Base-by-base conservation (phyloP, 35 echinoderm and acorn worm genomes). In the Chiridota heheva region DNA sequence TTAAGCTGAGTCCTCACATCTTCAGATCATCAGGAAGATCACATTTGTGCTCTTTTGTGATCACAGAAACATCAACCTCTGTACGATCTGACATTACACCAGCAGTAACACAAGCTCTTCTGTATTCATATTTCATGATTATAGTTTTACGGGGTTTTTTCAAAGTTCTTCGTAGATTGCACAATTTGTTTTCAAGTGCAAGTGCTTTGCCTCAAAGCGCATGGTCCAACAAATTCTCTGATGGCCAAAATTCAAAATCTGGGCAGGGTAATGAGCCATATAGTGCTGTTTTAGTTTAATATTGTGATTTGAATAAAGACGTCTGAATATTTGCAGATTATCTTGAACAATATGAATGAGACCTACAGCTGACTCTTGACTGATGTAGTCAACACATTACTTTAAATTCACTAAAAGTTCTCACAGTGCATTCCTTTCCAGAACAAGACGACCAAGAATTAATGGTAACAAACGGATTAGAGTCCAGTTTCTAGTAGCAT, bases 401-500 rank as follows among this genome's bases (percentile, higher is more conserved):
- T 81, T 81, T 13, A 81, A 27, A 81, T 51, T 81, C 0, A 81
- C 22, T 2, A 81, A 36, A 2, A 66, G 20, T 16, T 20, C 7
- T 41, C 77, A 81, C 16, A 31, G 20, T 2, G 26, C 0, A 44
- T 81, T 65, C 8, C 5, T 34, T 44, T 67, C 40, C 10, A 42
- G 77, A 25, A 65, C 46, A 17, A 24, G 6, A 37, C 28, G 6
- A 40, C 76, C 76, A 80, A 80, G 15, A 1, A 80, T 17, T 42
- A 80, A 40, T 29, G 76, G 57, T 49, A 80, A 25, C 15, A 80
- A 34, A 26, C 76, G 39, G 1, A 80, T 42, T 4, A 80, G 37
- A 80, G 56, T 63, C 76, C 76, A 63, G 40, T 80, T 80, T 27
- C 76, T 80, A 16, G 56, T 59, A 80, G 58, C 55, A 63, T 80